phyloP scores from a whole-genome alignment of 2,888 invertebrate genomes.

The Oscheius sp. region DNA sequence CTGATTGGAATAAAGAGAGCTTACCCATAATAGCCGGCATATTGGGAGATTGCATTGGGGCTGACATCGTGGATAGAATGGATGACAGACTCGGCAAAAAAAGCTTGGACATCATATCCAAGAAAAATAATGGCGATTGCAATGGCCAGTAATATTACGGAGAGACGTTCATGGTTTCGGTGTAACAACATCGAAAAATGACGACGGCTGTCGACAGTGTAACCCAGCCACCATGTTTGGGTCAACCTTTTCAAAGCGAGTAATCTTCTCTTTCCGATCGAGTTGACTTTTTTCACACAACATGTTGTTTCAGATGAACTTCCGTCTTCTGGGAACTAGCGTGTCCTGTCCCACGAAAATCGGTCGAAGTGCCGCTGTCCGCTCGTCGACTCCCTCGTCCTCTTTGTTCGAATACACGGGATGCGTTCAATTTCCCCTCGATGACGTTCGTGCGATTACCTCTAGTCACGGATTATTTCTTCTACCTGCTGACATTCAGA shows the following conservation, averaged over 20 bases:
- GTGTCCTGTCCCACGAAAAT: too few species aligned
- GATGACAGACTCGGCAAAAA: constrained; percentile 48
- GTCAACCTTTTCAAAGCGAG: not conserved
- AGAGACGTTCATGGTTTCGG: constrained; percentile 46
- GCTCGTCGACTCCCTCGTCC: too few species aligned
- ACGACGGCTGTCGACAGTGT: not conserved
- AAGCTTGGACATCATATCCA: constrained; percentile 49
- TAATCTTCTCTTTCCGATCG: not conserved
- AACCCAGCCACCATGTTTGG: too few species aligned
- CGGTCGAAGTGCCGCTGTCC: too few species aligned
- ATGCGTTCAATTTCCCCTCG: too few species aligned
- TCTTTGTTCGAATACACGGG: too few species aligned
- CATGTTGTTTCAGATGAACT: too few species aligned
- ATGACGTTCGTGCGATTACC: too few species aligned
- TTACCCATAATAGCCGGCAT: constrained; percentile 54
- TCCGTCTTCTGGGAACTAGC: too few species aligned
- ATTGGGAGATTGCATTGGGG: constrained; percentile 45
- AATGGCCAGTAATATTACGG: constrained; percentile 43
- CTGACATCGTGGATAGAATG: constrained; percentile 44
- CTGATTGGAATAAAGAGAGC: not conserved
- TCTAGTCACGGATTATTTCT: too few species aligned
- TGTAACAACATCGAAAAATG: constrained; percentile 12
- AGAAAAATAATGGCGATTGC: constrained; percentile 48
- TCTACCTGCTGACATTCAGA: too few species aligned
- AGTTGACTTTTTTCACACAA: not conserved